phyloP scores from a whole-genome alignment of 2,888 invertebrate species.

The Hedya salicella region DNA sequence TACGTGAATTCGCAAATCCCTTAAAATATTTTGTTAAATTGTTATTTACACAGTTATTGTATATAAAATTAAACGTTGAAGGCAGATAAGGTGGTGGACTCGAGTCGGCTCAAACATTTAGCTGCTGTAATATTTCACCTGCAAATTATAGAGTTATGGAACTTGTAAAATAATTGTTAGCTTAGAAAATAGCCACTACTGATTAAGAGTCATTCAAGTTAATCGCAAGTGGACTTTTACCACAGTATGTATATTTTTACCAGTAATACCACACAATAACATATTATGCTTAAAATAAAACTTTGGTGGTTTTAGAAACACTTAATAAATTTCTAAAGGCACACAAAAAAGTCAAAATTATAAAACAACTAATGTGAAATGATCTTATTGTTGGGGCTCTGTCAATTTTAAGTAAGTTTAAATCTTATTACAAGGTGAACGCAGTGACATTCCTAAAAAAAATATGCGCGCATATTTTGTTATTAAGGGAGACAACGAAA shows the following conservation, averaged over 20 bases:
- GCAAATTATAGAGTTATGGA: slow-evolving; percentile 54
- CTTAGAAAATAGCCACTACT: slow-evolving; percentile 46
- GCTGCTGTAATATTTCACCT: slow-evolving; percentile 59
- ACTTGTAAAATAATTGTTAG: slow-evolving; percentile 53
- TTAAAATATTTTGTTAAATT: slow-evolving; percentile 70
- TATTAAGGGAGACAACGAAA: too few relatives aligned
- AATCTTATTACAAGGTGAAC: too few relatives aligned
- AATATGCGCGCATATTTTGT: too few relatives aligned
- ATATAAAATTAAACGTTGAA: slow-evolving; percentile 60
- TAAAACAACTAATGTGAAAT: too few relatives aligned
- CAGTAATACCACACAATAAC: neutral
- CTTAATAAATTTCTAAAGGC: too few relatives aligned
- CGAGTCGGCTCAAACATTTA: slow-evolving; percentile 67
- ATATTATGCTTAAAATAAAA: too few relatives aligned
- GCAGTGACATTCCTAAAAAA: too few relatives aligned
- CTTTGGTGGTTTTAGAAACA: too few relatives aligned
- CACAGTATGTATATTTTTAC: slow-evolving; percentile 22
- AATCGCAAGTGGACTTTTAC: slow-evolving; percentile 13
- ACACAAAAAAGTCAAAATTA: too few relatives aligned
- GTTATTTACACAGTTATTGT: slow-evolving; percentile 69
- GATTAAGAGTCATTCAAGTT: slow-evolving; percentile 33
- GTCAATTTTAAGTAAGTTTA: too few relatives aligned
- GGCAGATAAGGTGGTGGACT: slow-evolving; percentile 73
- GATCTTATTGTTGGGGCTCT: too few relatives aligned
- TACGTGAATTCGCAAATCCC: slow-evolving; percentile 37